Base-by-base conservation (phyloP, 1,140 invertebrate genomes). In the Schmidtea mediterranea region DNA sequence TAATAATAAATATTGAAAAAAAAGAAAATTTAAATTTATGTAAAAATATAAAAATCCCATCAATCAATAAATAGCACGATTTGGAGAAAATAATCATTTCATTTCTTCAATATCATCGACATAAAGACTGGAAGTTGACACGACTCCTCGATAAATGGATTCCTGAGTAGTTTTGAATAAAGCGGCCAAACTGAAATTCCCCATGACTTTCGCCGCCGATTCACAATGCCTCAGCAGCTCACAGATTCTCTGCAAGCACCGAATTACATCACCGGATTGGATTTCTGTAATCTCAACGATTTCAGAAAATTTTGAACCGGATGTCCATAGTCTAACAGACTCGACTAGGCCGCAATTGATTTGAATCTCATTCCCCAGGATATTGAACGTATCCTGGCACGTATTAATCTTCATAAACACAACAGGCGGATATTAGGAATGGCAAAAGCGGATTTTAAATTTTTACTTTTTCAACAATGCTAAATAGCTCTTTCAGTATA, bases 101-200 rank as follows among this genome's bases (percentile, higher is more conserved):
- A 32, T 41, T 18, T 41, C 40, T 10, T 19, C 40, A 41, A 22
- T 19, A 12, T 41, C 40, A 22, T 62, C 58, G 1, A 82, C 89
- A 59, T 98, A 97, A 13, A 98, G 70, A 67, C 82, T 90, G 18
- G 84, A 83, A 26, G 87, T 80, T 66, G 97, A 97, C 1, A 97
- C 89, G 60, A 98, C 97, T 62, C 95, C 89, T 54, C 92, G 68
- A 61, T 90, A 90, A 48, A 98, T 92, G 32, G 78, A 74, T 1
- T 75, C 75, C 0, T 81, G 83, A 0, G 86, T 83, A 65, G 87
- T 79, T 61, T 90, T 80, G 80, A 97, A 90, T 69, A 94, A 95
- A 45, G 76, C 75, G 57, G 78, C 76, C 0, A 98, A 66, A 16
- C 77, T 75, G 0, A 81, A 78, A 66, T 94, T 81, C 0, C 90